Evolutionary conservation across 1,140 invertebrate genomes (phyloP), one percentile per base, ranked within the genome.

Genomic region (Brachionus calyciflorus): DNA sequence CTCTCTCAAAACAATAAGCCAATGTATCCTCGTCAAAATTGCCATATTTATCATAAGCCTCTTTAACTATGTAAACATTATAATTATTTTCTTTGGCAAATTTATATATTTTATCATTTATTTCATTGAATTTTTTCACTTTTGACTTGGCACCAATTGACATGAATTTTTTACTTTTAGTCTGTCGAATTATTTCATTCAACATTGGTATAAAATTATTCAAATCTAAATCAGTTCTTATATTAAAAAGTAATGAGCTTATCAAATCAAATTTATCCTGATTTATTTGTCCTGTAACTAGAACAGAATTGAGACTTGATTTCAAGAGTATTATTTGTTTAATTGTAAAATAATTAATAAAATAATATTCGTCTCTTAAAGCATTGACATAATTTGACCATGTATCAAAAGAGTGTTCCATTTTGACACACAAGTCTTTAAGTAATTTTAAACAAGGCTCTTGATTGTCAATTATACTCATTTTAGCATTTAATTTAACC

Each of bases 311-410:
- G 0, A 65, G 4, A 9, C 60, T 24, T 9, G 33, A 24, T 44
- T 44, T 65, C 12, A 65, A 3, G 12, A 44, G 41, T n/a, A 44
- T 41, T 9, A 65, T 41, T 24, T 65, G 60, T 14, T 65, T 65
- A 7, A 65, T 44, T 19, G 60, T 65, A 21, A 46, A 65, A 41
- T 28, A 26, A 37, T 65, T 65, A 12, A 65, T 65, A 12, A 65
- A 65, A 37, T 65, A 21, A 28, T 65, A 65, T 44, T 26, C 60
- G n/a, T 65, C 40, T 3, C 60, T 37, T 7, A 65, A 21, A 19
- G 21, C 24, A 30, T 44, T 37, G 37, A 65, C 33, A 65, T 65
- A 65, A 6, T 26, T 65, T 14, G 60, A 44, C 60, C 60, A 65
- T 5, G 10, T 14, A 10, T 44, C 10, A 3, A 65, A 46, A 10